Base-by-base conservation (phyloP, 2,888 invertebrate species). In the Cheilosia urbana region DNA sequence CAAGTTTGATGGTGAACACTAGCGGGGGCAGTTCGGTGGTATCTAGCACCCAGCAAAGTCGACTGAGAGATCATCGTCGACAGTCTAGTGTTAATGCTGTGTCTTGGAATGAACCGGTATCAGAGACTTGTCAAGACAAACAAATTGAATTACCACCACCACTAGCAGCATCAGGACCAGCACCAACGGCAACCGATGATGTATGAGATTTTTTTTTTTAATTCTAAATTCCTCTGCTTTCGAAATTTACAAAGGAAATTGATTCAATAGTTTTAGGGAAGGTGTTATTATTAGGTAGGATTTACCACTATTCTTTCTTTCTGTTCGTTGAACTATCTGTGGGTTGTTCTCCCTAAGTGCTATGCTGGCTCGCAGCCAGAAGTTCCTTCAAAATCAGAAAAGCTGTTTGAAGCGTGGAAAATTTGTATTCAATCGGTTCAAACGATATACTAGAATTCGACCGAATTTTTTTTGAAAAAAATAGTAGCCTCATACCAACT, bases 41-140 rank as follows among this genome's bases (percentile, higher is more conserved):
- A 19, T 89, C 89, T 0, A 88, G 88, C 4, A 73, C 53, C 7
- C 80, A 80, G 40, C 76, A 76, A 15, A 85, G 71, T n/a, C 42
- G 80, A 17, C 40, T 63, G n/a, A 71, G 88, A 15, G 89, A 90
- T 17, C 91, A 91, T 87, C 91, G 91, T 2, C 89, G 92, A 1
- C 92, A 92, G 57, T 92, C 92, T 2, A 92, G 92, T 24, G 89
- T 90, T 5, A 92, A 92, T 89, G 90, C 91, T 1, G 92, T 92
- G 0, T 92, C 92, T 9, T 92, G 92, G 92, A 92, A 92, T 62
- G 92, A 92, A 85, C 91, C 90, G 1, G 91, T 92, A 5, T 91
- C 91, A 30, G 88, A 91, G 34, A 90, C 90, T 60, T 89, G 89
- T 6, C 69, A 62, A 42, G 85, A 55, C 9, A 85, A 80, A 13